Conservation (phyloP, 2,797 vertebrate species). For the Malurus splendens region DNA sequence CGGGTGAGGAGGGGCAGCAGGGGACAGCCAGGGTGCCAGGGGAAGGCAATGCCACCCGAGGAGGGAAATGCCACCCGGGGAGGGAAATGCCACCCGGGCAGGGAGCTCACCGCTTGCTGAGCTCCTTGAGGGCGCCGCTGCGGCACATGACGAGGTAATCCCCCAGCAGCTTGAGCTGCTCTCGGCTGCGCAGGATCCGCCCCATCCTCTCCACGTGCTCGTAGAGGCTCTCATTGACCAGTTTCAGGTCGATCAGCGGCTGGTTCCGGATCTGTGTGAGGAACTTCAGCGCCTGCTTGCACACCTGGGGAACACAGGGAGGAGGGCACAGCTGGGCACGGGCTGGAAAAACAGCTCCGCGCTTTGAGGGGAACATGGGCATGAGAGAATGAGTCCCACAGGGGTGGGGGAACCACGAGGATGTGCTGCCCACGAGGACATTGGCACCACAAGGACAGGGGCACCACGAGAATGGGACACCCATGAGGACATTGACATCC, state of each 20-base stretch:
- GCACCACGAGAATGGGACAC: fast-evolving
- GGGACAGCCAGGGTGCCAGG: background rate
- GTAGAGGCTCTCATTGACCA: constrained; percentile 83
- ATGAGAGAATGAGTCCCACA: background rate
- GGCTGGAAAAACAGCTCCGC: background rate
- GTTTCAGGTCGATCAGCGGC: constrained; percentile 85
- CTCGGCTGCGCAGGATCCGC: constrained; percentile 71
- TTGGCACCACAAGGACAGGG: background rate
- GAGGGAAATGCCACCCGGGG: background rate
- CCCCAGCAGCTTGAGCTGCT: constrained; percentile 85
- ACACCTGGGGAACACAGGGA: constrained; percentile 75
- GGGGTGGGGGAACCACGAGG: background rate
- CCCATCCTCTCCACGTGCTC: constrained; percentile 81
- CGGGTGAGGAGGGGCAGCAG: background rate
- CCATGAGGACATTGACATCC: background rate
- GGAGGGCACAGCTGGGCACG: background rate
- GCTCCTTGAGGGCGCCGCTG: constrained; percentile 82
- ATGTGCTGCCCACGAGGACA: background rate
- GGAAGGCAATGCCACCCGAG: background rate
- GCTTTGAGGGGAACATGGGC: too few species aligned
- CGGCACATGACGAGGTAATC: constrained; percentile 91
- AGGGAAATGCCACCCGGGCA: background rate
- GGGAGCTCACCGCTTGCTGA: constrained; percentile 70
- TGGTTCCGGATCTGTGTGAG: constrained; percentile 81
- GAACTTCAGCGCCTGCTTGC: constrained; percentile 79